phyloP scores from a whole-genome alignment of 2,113 vertebrate species.

The Acrocephalus kingi region DNA sequence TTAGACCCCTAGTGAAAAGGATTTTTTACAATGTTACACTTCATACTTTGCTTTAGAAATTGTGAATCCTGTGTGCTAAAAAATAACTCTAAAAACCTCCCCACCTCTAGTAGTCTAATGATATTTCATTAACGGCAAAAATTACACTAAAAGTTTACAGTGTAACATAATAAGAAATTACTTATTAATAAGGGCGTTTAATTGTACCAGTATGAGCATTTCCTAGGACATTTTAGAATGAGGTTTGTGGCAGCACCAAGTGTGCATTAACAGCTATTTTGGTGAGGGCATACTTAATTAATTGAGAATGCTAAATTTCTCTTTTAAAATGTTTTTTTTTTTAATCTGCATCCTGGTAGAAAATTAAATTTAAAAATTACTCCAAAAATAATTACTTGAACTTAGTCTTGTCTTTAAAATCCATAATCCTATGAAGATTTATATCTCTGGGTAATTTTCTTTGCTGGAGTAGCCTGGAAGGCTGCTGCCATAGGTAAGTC shows the following conservation, averaged over 20 bases:
- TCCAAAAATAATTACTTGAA: constrained; percentile 3
- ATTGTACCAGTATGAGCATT: background rate
- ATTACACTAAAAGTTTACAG: background rate
- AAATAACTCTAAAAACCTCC: background rate
- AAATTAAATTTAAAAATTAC: constrained; percentile 3
- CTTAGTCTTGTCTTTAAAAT: constrained; percentile 15
- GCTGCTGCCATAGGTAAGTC: background rate
- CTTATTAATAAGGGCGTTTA: background rate
- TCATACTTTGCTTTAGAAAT: background rate
- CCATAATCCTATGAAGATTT: background rate
- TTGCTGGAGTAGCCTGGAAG: background rate
- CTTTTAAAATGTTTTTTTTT: constrained; percentile 1
- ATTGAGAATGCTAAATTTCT: constrained; percentile 7
- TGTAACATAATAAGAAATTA: background rate
- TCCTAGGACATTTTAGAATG: background rate
- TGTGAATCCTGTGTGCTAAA: background rate
- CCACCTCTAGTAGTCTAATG: background rate
- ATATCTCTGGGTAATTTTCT: background rate
- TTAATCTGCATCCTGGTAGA: constrained; percentile 16
- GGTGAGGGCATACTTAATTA: background rate
- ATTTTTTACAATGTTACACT: constrained; percentile 12
- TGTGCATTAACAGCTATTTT: constrained; percentile 18
- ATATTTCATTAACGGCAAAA: background rate
- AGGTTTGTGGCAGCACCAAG: constrained; percentile 7
- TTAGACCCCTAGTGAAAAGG: background rate